Evolutionary conservation across 2,113 vertebrate genomes (phyloP), one percentile per base, ranked within the genome.

Genomic region (Pitta sordida): DNA sequence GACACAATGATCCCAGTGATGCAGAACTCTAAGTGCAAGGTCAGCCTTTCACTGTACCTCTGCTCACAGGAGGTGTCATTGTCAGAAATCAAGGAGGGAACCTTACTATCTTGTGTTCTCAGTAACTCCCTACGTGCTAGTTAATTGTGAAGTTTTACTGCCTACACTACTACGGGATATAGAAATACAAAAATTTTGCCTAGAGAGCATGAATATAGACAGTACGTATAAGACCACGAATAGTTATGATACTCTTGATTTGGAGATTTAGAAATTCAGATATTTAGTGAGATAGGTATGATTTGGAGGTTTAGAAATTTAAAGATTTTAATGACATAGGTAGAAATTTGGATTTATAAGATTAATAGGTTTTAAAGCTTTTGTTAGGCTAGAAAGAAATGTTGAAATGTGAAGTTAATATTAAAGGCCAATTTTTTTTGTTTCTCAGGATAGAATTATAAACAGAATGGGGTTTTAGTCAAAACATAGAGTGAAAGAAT

Each of bases 1-100:
- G 34, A 5, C 13, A 34, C 0, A 0, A 9, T 13, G 77, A 24
- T 36, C 21, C 22, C 9, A 3, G 36, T 21, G 46, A 29, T 0
- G 0, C 20, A 43, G 51, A 48, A 23, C 48, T 75, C 51, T 52
- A 39, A 27, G 16, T 3, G 7, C 55, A 69, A 55, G 52, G 88
- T 39, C 73, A 59, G 23, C 29, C 34, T 90, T 85, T 80, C 0
- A 0, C n/a, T 34, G 15, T 23, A 20, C 17, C 59, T 69, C 48
- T 82, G 55, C 60, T 90, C 51, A 36, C 53, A 76, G 43, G 21
- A 37, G 9, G n/a, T 62, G 18, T 13, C 37, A 51, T 4, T 16
- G 32, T 1, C 34, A 37, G 79, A 86, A 91, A 68, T 2, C 7
- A 65, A 46, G 62, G 36, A 85, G 37, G 4, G 7, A 77, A 19